Evolutionary conservation across 2,888 invertebrate species (phyloP), one percentile per base, ranked within the genome.

Genomic region (Congeria kusceri): DNA sequence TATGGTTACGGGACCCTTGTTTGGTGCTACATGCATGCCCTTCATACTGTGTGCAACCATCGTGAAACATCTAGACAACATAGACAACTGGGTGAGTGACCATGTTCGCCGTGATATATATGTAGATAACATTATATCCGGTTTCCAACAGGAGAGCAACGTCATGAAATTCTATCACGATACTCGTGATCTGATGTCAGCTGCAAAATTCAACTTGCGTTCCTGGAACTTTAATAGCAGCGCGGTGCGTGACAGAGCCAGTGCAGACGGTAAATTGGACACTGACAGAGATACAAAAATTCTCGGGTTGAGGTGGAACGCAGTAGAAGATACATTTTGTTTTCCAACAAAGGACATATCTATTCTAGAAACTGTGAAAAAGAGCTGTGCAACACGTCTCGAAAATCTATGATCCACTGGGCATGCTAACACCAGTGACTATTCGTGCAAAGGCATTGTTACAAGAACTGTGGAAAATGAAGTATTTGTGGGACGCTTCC

Each of bases 71-170:
- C 57, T n/a, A n/a, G n/a, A n/a, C n/a, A n/a, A 39, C 39, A 39
- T 13, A 15, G 39, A 39, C 9, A 39, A 39, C 39, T 58, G 61
- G 59, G 61, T 61, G 29, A 61, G 59, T 69, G 29, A 28, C 18
- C 13, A 32, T 20, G n/a, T 73, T 20, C 15, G 11, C 11, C 27
- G 53, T 25, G 61, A 65, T 23, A n/a, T 71, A 9, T 77, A 77
- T 58, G 77, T 77, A 23, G 77, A 77, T 29, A 77, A 77, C 46
- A 23, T 77, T 15, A n/a, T 77, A n/a, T 71, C 70, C 9, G 64
- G 77, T 46, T 58, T 65, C 29, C 29, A 27, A n/a, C 18, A 49
- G 23, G 61, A 63, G 65, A 5, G 53, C 11, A 20, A 53, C 53
- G 20, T 53, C 53, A 9, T 53, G 20, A 25, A 53, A 20, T 53